A percentile compares a stretch with the other conserved stretches of the same genome.
Evolutionary conservation across 2,797 vertebrate species (phyloP).

Genomic region (Etheostoma nigrum): DNA sequence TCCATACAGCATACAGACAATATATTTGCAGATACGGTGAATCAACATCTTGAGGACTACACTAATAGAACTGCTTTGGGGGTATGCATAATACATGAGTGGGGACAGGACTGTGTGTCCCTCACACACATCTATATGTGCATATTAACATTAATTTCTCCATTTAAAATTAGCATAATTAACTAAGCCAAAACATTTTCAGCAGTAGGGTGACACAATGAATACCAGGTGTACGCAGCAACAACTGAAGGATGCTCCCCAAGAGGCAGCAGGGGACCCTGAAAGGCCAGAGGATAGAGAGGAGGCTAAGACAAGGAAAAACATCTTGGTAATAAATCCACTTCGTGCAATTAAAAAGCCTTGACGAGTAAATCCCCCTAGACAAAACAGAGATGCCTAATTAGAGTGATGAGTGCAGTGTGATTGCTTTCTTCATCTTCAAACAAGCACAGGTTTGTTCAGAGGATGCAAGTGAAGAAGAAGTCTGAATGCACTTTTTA

Average conservation of each 20-base stretch:
- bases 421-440: conserved; percentile 23
- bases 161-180: conserved; percentile 41
- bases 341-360: conserved; percentile 44
- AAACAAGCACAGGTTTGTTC: conserved; percentile 34
- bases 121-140: background rate
- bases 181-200: conserved; percentile 21
- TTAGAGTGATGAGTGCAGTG: conserved; percentile 33
- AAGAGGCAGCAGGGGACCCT: background rate
- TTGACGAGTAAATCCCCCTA: conserved; percentile 36
- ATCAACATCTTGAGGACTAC: conserved; percentile 42
- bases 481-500: conserved; percentile 10
- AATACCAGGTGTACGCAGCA: conserved; percentile 14
- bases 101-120: conserved; percentile 11
- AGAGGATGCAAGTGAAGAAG: conserved; percentile 1
- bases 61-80: conserved; percentile 24
- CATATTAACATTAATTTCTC: conserved; percentile 32
- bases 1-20: conserved; percentile 11
- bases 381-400: conserved; percentile 55
- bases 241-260: conserved; percentile 15
- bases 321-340: conserved; percentile 41
- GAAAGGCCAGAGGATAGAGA: conserved; percentile 38
- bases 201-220: background rate
- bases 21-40: conserved; percentile 42
- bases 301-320: conserved; percentile 1
- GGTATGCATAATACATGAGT: conserved; percentile 50